Evolutionary conservation across 2,797 vertebrate genomes (phyloP).

Genomic region (Peromyscus nudipes): DNA sequence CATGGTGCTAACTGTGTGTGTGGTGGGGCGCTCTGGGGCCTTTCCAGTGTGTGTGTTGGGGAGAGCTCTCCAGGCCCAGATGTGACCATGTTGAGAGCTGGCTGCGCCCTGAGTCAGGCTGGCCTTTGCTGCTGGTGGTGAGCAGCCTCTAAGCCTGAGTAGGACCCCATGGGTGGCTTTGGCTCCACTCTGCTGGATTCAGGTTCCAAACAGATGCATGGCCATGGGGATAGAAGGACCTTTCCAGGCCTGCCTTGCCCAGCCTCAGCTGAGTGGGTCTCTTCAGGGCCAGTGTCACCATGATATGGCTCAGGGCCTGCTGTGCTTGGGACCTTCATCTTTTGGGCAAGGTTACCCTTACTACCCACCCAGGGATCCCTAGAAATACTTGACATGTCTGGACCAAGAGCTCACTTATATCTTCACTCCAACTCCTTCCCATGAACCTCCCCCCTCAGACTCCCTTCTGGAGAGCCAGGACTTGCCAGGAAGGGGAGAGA

Average conservation of each 20-base stretch:
- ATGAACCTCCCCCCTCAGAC: neutral
- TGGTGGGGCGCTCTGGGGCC: neutral
- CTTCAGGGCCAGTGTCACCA: neutral
- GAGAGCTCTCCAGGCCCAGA: neutral
- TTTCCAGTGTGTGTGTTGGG: neutral
- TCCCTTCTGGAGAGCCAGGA: neutral
- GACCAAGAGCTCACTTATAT: too few species aligned
- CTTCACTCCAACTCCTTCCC: neutral
- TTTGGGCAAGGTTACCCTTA: too few species aligned
- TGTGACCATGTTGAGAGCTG: accelerated
- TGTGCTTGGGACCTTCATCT: neutral
- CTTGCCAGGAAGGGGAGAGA: neutral
- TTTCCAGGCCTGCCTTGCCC: neutral
- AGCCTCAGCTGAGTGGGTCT: neutral
- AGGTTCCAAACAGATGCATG: neutral
- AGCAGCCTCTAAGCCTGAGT: neutral
- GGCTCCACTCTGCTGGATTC: neutral
- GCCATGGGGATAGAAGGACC: neutral
- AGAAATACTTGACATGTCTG: neutral
- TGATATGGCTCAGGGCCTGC: neutral
- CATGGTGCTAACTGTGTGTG: neutral
- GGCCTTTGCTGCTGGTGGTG: too few species aligned
- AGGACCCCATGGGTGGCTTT: neutral
- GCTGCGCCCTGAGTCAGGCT: neutral
- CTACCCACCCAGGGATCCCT: too few species aligned